Base-by-base conservation (phyloP, 2,888 invertebrate species). In the Hermodice carunculata region DNA sequence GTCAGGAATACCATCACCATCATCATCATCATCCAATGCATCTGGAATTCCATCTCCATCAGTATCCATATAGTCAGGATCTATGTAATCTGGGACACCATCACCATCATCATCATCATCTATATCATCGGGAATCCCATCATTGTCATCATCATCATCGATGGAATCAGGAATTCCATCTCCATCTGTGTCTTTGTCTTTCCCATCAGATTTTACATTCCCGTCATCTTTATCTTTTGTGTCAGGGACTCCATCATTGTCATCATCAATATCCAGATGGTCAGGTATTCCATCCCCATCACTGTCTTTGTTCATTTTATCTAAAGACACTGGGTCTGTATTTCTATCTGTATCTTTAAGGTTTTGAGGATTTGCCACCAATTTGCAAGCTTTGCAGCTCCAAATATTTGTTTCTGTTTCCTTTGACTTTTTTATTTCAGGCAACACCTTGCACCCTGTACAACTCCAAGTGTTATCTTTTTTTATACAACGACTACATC, bases 1-100 rank as follows among this genome's bases (percentile, higher is more conserved):
- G n/a, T 66, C 63, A 1, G 67, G 67, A 52, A 81, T 77, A 0
- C 81, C 80, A 73, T 81, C 81, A 64, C 80, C 79, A 51, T 74
- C 73, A 71, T 81, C 78, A 65, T 74, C 75, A 22, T 74, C 61
- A 40, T 81, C 80, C 3, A 70, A 57, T 52, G 75, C 32, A 67
- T 82, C 78, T 2, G 78, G 78, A 1, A 78, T 76, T 0, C 79
- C 79, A 65, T 79, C 78, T 1, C 77, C 77, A 56, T 75, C 72
- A 29, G 65, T 66, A 66, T 75, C 74, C 78, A 70, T 43, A 40
- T 67, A 63, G 46, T 73, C 72, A 32, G 71, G 73, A 26, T 66
- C 58, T 14, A 44, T 26, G n/a, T 69, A 22, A 44, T 73, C 70
- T 4, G 71, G 71, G 29, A 76, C 70, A 24, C 68, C 66, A 75